These are phyloP conservation scores for Trochalopteron elliotii DNA, from an alignment of 2,113 vertebrate genomes.

Conservation along the genomic window DNA sequence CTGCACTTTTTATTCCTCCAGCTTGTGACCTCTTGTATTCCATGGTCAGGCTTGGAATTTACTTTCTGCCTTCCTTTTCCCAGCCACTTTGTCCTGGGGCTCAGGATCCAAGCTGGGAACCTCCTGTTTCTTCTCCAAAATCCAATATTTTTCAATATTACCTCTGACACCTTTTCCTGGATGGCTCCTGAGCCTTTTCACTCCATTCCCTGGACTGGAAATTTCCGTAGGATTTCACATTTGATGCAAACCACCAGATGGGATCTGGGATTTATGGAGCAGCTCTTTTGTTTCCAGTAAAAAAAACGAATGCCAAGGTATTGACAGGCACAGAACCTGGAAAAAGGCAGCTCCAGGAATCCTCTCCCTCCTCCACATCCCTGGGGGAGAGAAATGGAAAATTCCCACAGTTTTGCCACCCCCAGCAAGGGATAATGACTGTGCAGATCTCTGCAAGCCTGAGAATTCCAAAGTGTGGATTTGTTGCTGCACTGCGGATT, in stretches of 20 bases:
- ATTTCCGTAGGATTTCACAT: background rate
- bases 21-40: background rate
- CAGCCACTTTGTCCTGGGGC: background rate
- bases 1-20: background rate
- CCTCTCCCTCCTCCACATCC: background rate
- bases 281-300: background rate
- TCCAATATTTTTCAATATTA: background rate
- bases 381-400: background rate
- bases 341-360: background rate
- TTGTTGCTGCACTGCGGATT: background rate
- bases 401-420: accelerated
- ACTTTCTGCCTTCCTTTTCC: background rate
- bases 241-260: background rate
- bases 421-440: background rate
- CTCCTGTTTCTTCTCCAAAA: background rate
- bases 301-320: background rate
- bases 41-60: background rate
- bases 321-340: background rate
- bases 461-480: background rate
- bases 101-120: background rate
- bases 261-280: background rate
- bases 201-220: background rate
- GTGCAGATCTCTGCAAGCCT: background rate
- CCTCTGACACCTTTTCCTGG: background rate
- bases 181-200: background rate